Evolutionary conservation across 2,888 invertebrate genomes (phyloP), one percentile per base, ranked within the genome.

Genomic region (Diabrotica balteata): DNA sequence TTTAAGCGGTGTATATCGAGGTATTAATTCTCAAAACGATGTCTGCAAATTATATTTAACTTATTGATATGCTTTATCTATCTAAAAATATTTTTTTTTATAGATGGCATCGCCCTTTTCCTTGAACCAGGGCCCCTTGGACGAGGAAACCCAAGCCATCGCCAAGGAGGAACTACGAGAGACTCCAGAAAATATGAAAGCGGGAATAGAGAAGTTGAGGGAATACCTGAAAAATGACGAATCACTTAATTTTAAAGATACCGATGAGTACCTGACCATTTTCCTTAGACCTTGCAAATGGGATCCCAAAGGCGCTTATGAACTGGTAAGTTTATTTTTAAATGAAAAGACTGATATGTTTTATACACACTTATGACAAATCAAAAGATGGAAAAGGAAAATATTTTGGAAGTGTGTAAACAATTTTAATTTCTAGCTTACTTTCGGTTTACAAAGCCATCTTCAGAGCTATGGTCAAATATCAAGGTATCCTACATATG

Each of bases 241-340:
- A 73, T 87, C 89, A 58, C 91, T 91, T 69, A 80, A 93, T 63
- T 86, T 88, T 79, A 93, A 85, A 78, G 88, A 87, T 67, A 92
- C 93, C 52, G 94, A 94, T 75, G 92, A 92, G 46, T 88, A 92
- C 53, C 86, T 95, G 8, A 86, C 89, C n/a, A 91, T 93, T 71
- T 93, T 93, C 80, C 85, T 95, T 66, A 88, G 95, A 67, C 93
- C 93, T 43, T 91, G 92, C 84, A 94, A 95, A 82, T 95, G 89
- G 85, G 94, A 94, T 76, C 91, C 94, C 0, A 87, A 93, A 77
- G 93, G 93, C 83, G 94, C 94, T 0, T 85, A 90, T 66, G 90
- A 90, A 79, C 85, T 94, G 86, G 93, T 93, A 81, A 89, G 89
- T 86, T n/a, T 53, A 57, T 32, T 53, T 32, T 51, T n/a, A n/a